A percentile compares a stretch with the other conserved stretches of the same genome.
phyloP scores from a whole-genome alignment of 2,888 invertebrate genomes.

The Amitus sp. region DNA sequence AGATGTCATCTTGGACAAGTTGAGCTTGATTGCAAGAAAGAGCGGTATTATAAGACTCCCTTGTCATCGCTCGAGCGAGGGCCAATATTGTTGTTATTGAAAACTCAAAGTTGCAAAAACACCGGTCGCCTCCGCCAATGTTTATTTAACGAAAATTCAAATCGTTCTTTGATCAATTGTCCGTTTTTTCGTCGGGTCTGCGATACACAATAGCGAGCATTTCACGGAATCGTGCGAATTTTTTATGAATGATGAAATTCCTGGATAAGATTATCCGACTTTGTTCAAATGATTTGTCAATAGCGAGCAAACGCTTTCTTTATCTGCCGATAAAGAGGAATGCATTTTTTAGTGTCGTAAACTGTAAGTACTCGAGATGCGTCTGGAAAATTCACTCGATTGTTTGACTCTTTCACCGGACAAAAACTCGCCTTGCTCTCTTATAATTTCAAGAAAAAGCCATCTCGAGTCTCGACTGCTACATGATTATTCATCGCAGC shows the following conservation, averaged over 20 bases:
- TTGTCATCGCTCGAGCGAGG: constrained; percentile 4
- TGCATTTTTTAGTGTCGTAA: neutral
- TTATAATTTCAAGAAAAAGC: neutral
- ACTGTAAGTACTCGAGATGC: no score
- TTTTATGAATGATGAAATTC: constrained; percentile 1
- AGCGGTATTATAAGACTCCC: constrained; percentile 2
- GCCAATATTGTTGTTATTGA: constrained; percentile 2
- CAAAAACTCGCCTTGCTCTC: neutral
- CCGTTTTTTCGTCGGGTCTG: no score
- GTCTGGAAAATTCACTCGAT: no score
- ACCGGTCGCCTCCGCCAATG: neutral
- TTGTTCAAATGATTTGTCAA: neutral
- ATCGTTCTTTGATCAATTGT: no score
- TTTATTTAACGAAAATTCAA: neutral
- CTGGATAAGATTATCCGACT: neutral
- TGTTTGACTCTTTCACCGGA: neutral
- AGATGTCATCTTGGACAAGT: neutral
- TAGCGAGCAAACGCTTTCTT: neutral
- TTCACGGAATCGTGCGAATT: neutral
- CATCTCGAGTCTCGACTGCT: neutral
- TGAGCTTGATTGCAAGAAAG: constrained; percentile 2
- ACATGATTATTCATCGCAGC: neutral
- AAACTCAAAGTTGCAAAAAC: neutral
- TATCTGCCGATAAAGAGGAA: constrained; percentile 1
- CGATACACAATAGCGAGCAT: no score